Conservation (phyloP, 2,797 vertebrate genomes). For the Lacerta agilis region DNA sequence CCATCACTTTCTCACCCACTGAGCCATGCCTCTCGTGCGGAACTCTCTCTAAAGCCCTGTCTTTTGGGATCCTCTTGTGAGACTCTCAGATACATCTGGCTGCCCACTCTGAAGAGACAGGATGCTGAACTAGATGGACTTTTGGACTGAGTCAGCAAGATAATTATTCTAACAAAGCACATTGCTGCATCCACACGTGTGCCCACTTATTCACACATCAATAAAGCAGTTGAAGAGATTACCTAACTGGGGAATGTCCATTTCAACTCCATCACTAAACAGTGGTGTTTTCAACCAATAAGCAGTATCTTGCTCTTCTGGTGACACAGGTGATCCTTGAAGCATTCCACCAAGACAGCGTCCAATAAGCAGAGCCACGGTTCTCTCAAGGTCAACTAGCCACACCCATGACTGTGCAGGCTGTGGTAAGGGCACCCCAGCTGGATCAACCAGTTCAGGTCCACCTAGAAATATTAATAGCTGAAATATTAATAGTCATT, state of each 20-base stretch:
- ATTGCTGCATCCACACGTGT: background rate
- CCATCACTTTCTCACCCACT: too few relatives aligned
- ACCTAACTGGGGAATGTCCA: slow-evolving; percentile 93
- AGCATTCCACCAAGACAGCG: slow-evolving; percentile 97
- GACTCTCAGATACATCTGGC: background rate
- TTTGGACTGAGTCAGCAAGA: background rate
- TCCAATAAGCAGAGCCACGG: slow-evolving; percentile 91
- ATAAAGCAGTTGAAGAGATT: slow-evolving; percentile 43
- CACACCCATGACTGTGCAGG: slow-evolving; percentile 93
- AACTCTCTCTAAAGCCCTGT: too few relatives aligned
- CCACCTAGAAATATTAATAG: slow-evolving; percentile 79
- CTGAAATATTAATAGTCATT: background rate
- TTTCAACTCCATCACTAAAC: slow-evolving; percentile 94
- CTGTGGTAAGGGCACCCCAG: slow-evolving; percentile 83
- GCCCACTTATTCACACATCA: background rate
- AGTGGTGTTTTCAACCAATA: slow-evolving; percentile 96
- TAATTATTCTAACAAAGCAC: background rate
- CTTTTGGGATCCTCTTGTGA: background rate
- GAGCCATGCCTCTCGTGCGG: too few relatives aligned
- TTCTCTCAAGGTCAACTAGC: slow-evolving; percentile 97
- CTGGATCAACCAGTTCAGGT: slow-evolving; percentile 88
- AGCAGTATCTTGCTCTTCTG: slow-evolving; percentile 92
- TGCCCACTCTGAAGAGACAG: background rate
- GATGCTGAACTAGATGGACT: background rate
- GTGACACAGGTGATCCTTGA: slow-evolving; percentile 88